Evolutionary conservation across 1,140 invertebrate species (phyloP).

Genomic region (Anoplophora glabripennis): DNA sequence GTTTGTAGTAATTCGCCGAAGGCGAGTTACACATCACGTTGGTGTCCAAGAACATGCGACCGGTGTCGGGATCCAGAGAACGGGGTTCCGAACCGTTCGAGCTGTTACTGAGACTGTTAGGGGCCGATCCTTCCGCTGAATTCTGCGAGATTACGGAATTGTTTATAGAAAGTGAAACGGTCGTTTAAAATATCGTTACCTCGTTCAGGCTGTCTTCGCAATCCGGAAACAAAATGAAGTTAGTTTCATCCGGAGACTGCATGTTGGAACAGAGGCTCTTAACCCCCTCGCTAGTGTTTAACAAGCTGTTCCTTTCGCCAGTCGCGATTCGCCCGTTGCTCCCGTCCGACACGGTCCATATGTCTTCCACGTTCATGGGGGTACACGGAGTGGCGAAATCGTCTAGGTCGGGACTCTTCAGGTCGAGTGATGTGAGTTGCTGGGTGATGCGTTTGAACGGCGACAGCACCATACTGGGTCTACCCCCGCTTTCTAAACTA

Average conservation of each 20-base stretch:
- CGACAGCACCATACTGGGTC: constrained; percentile 57
- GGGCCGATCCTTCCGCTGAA: constrained; percentile 24
- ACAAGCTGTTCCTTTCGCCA: constrained; percentile 18
- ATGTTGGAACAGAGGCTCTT: constrained; percentile 43
- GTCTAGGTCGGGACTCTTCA: constrained; percentile 68
- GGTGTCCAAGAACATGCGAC: constrained; percentile 63
- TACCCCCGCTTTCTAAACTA: constrained; percentile 36
- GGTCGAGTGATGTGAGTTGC: constrained; percentile 66
- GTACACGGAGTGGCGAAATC: constrained; percentile 69
- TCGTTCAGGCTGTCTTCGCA: constrained; percentile 38
- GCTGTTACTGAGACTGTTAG: constrained; percentile 15
- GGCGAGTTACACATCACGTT: constrained; percentile 73
- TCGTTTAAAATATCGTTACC: constrained; percentile 8
- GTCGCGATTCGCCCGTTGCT: constrained; percentile 10
- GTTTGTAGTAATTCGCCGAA: constrained; percentile 77
- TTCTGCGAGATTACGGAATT: not conserved
- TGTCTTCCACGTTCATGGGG: constrained; percentile 57
- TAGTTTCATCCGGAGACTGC: constrained; percentile 44
- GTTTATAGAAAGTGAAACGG: too few relatives aligned
- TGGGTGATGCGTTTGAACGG: constrained; percentile 75
- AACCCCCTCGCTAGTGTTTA: constrained; percentile 45
- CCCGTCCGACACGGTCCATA: constrained; percentile 49
- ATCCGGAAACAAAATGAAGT: constrained; percentile 53
- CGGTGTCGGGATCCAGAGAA: constrained; percentile 37
- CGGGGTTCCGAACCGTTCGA: constrained; percentile 23